Conservation (phyloP, 2,888 invertebrate species). For the Parnassius apollo region DNA sequence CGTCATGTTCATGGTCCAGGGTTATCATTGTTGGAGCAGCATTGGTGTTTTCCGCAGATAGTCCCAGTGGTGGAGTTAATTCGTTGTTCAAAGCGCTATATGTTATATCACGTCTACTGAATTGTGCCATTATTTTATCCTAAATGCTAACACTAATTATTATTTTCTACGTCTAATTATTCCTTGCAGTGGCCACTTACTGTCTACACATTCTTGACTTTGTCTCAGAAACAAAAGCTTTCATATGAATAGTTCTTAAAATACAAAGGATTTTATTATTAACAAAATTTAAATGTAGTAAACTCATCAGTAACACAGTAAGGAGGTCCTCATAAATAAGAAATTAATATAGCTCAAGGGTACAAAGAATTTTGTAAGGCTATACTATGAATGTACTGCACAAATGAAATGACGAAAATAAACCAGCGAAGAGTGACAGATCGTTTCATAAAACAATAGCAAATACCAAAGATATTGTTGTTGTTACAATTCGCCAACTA, state of each 20-base stretch:
- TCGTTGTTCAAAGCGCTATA: conserved; percentile 74
- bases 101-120: conserved; percentile 65
- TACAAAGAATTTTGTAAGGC: conserved; percentile 63
- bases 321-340: conserved; percentile 32
- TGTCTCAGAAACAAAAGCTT: conserved; percentile 59
- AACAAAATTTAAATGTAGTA: conserved; percentile 25
- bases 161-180: conserved; percentile 52
- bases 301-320: conserved; percentile 31
- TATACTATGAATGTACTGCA: conserved; percentile 48
- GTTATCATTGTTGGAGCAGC: conserved; percentile 61
- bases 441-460: conserved; percentile 35
- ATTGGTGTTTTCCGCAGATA: conserved; percentile 48
- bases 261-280: conserved; percentile 49
- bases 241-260: conserved; percentile 43
- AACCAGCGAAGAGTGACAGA: conserved; percentile 57
- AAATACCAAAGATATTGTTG: conserved; percentile 7
- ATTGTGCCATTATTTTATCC: conserved; percentile 61
- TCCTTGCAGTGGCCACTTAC: conserved; percentile 46
- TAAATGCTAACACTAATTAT: conserved; percentile 38
- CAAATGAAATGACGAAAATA: conserved; percentile 70
- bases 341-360: conserved; percentile 50
- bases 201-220: conserved; percentile 63
- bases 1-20: conserved; percentile 73
- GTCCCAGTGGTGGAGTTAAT: conserved; percentile 58
- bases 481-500: too few relatives aligned